Evolutionary conservation across 2,797 vertebrate species (phyloP).

Genomic region (Limosa lapponica): DNA sequence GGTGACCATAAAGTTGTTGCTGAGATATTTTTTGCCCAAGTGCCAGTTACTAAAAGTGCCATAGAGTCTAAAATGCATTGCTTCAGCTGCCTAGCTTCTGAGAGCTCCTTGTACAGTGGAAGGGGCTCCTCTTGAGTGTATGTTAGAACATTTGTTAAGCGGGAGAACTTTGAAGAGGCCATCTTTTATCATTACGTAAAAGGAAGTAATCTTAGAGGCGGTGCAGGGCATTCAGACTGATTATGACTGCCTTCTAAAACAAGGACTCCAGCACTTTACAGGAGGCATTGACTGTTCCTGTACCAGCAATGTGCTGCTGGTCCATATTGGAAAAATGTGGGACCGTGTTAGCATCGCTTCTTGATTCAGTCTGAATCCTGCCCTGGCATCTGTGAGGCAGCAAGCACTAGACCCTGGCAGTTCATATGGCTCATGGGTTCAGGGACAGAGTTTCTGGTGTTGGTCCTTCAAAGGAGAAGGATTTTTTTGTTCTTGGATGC

Average conservation of each 20-base stretch:
- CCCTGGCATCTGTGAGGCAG: background rate
- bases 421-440: background rate
- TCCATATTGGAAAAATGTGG: background rate
- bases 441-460: background rate
- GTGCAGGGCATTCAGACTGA: background rate
- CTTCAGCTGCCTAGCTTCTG: background rate
- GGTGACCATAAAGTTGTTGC: background rate
- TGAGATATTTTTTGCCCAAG: background rate
- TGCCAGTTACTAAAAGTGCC: background rate
- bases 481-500: background rate
- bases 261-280: too few relatives aligned
- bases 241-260: background rate
- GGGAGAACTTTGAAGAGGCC: background rate
- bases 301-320: background rate
- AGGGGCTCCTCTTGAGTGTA: background rate
- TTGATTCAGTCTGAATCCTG: background rate
- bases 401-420: background rate
- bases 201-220: background rate
- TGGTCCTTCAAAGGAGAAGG: background rate
- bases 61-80: background rate
- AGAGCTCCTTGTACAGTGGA: too few relatives aligned
- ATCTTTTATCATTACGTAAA: background rate
- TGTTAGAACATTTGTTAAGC: background rate
- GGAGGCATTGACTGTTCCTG: background rate
- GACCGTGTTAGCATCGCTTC: fast-evolving